These are phyloP conservation scores for Pomacea maculata DNA, from an alignment of 1,140 invertebrate genomes.

Conservation along the genomic window DNA sequence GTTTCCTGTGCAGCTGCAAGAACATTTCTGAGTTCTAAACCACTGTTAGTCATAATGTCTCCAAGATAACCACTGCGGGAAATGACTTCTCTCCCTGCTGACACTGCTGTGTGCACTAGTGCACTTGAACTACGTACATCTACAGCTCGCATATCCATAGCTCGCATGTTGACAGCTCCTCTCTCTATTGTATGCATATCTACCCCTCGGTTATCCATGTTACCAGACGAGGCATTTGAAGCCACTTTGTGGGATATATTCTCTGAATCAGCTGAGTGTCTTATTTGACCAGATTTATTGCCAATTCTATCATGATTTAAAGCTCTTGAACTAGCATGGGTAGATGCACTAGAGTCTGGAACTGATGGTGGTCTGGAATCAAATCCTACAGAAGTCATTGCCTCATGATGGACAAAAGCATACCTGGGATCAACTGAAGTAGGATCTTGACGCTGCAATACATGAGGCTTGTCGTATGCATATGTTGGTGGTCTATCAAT, in stretches of 20 bases:
- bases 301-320: not conserved
- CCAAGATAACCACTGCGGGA: conserved; percentile 20
- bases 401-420: conserved; percentile 17
- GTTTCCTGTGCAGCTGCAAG: conserved; percentile 21
- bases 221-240: not conserved
- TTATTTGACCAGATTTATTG: conserved; percentile 8
- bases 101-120: conserved; percentile 14
- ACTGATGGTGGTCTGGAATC: conserved; percentile 15
- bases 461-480: conserved; percentile 20
- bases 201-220: conserved; percentile 10
- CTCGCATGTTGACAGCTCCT: conserved; percentile 9
- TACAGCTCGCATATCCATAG: conserved; percentile 20
- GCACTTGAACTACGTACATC: conserved; percentile 21
- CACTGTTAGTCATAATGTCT: conserved; percentile 18
- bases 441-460: conserved; percentile 10
- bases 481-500: conserved; percentile 16
- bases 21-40: conserved; percentile 17
- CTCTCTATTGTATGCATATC: conserved; percentile 12
- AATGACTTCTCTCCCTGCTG: conserved; percentile 12
- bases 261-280: not conserved
- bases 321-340: not conserved
- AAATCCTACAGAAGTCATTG: conserved; percentile 24
- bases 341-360: no score
- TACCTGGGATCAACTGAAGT: conserved; percentile 18
- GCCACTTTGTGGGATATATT: conserved; percentile 17